These are phyloP conservation scores for Idaea biselata DNA, from an alignment of 2,888 invertebrate genomes.

Conservation along the genomic window DNA sequence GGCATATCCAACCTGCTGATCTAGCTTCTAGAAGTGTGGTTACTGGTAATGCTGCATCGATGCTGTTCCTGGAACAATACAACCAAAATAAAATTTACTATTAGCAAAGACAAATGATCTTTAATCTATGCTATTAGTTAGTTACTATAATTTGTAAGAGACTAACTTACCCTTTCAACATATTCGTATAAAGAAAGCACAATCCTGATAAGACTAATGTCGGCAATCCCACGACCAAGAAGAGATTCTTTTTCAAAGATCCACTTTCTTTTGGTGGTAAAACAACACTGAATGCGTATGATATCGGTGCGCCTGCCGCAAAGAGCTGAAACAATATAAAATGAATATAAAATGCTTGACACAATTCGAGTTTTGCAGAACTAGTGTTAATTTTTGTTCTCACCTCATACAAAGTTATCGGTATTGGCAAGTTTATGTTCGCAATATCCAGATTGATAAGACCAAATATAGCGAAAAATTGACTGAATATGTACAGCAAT, in stretches of 20 bases:
- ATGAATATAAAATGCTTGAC: not conserved
- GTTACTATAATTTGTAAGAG: no score
- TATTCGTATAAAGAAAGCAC: conserved; percentile 71
- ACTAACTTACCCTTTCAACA: conserved; percentile 64
- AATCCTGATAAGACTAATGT: conserved; percentile 58
- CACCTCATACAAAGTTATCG: conserved; percentile 71
- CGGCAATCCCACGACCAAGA: conserved; percentile 62
- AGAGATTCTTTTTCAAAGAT: conserved; percentile 55
- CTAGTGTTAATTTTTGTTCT: conserved; percentile 17
- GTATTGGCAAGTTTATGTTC: conserved; percentile 69
- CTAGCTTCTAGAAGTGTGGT: conserved; percentile 81
- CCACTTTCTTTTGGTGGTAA: conserved; percentile 56
- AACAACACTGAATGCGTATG: conserved; percentile 65
- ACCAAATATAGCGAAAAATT: conserved; percentile 72
- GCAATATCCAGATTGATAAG: conserved; percentile 71
- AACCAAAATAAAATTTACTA: not conserved
- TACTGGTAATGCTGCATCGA: conserved; percentile 81
- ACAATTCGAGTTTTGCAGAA: not conserved
- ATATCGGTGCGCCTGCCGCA: conserved; percentile 71
- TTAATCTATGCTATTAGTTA: no score
- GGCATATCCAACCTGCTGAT: conserved; percentile 82
- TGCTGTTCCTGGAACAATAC: conserved; percentile 68
- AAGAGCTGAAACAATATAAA: conserved; percentile 54
- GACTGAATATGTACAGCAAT: conserved; percentile 69
- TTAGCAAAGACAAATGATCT: no score